phyloP scores from a whole-genome alignment of 2,888 invertebrate species.

The Sepioteuthis lessoniana region DNA sequence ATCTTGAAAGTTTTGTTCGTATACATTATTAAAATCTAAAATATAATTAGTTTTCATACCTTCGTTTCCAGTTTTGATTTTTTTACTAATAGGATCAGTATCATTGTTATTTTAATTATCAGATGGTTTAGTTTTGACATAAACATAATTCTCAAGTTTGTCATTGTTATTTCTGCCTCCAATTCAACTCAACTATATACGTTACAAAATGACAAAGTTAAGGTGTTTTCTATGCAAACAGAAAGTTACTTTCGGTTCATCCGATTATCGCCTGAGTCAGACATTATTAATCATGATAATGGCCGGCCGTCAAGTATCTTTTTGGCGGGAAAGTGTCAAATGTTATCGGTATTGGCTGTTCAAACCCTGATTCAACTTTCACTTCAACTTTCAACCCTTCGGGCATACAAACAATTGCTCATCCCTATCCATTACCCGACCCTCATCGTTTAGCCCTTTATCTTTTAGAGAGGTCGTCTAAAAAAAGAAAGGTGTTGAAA shows the following conservation, averaged over 20 bases:
- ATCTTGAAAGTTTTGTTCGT: too few species aligned
- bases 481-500: not conserved
- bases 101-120: not conserved
- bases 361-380: not conserved
- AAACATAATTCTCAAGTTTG: not conserved
- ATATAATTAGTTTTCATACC: too few species aligned
- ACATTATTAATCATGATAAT: not conserved
- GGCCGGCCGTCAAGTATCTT: not conserved
- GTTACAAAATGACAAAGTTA: not conserved
- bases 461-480: not conserved
- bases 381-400: not conserved
- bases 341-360: not conserved
- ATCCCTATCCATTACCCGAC: not conserved
- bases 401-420: not conserved
- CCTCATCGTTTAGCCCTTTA: not conserved
- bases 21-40: too few species aligned
- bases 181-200: not conserved
- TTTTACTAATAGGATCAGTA: too few species aligned
- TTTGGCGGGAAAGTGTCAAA: not conserved
- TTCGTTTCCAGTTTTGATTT: too few species aligned
- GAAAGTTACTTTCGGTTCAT: not conserved
- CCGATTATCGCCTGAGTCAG: not conserved
- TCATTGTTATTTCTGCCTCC: not conserved
- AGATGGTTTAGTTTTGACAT: not conserved
- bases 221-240: slow-evolving; percentile 33